These are phyloP conservation scores for Dryobota labecula DNA, from an alignment of 2,888 invertebrate genomes.

Conservation along the genomic window DNA sequence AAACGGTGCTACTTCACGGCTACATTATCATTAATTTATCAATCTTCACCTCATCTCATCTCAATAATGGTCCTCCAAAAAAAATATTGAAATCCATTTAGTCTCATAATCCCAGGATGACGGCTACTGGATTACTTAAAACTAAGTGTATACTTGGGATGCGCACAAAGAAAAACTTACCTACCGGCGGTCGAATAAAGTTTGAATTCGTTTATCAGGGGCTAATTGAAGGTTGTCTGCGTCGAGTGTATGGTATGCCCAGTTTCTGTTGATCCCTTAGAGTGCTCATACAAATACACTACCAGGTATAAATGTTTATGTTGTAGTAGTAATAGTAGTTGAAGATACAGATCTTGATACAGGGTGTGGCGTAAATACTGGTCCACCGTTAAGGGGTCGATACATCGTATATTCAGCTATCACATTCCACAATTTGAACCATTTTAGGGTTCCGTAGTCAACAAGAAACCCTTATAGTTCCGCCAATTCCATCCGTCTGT, in stretches of 20 bases:
- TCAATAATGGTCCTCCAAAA: conserved; percentile 62
- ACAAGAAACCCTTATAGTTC: too few species aligned
- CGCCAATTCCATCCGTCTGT: too few species aligned
- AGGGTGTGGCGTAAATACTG: too few species aligned
- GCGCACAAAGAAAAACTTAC: neutral
- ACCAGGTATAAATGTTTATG: neutral
- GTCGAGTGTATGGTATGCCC: conserved; percentile 49
- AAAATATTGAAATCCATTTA: conserved; percentile 58
- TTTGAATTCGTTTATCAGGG: conserved; percentile 59
- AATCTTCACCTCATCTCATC: conserved; percentile 55
- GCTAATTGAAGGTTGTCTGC: conserved; percentile 38
- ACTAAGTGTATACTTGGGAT: conserved; percentile 14
- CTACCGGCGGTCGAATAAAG: conserved; percentile 26
- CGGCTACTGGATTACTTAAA: conserved; percentile 55
- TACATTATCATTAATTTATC: conserved; percentile 12
- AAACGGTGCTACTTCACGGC: neutral
- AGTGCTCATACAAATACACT: conserved; percentile 30
- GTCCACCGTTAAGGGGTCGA: too few species aligned
- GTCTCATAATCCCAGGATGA: conserved; percentile 65
- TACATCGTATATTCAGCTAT: too few species aligned
- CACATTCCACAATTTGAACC: too few species aligned
- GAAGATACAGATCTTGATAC: too few species aligned
- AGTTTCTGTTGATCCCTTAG: conserved; percentile 61
- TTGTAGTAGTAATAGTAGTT: neutral
- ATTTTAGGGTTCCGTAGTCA: too few species aligned